Evolutionary conservation across 2,797 vertebrate genomes (phyloP), one percentile per base, ranked within the genome.

Genomic region (Lutjanus campechanus): DNA sequence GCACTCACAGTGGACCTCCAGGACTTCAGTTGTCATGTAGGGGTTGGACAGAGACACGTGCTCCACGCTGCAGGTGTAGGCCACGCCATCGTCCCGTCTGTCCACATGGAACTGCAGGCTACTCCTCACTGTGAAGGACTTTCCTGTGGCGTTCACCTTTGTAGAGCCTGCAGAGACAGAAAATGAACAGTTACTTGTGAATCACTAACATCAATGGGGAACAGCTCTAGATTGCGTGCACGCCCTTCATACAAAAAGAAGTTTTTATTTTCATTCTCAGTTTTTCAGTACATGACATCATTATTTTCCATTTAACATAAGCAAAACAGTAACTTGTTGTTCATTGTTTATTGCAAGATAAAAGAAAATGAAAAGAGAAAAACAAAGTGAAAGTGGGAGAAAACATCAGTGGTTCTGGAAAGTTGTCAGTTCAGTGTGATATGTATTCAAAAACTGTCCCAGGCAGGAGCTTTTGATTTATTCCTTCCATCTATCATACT

Each of bases 1-100:
- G 66, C 85, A 98, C 98, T 99, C 96, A 99, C 98, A 99, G 94
- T 99, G 97, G 92, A 99, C 98, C 96, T 98, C 97, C 95, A 99
- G 96, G 88, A 98, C 96, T 94, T 99, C 98, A 49, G 96, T 98
- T 84, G 97, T 97, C 94, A 97, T 96, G 92, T 99, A 97, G 69
- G 98, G 97, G 71, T 95, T 96, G 63, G 96, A 94, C 88, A 99
- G 95, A 49, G 98, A 97, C 77, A 97, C 96, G 0, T 99, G 98
- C 85, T 99, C 97, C 88, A 99, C 98, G 83, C 97, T 96, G 93
- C 98, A 99, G 91, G 97, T 98, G 84, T 99, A 95, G 0, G 97
- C 96, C 47, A 96, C 97, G 1, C 97, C 97, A 11, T 99, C 97
- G 0, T 99, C 98, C 53, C 90, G 96, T 51, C 96, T 95, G 87